phyloP scores from a whole-genome alignment of 2,888 invertebrate genomes.

The Acleris literana region DNA sequence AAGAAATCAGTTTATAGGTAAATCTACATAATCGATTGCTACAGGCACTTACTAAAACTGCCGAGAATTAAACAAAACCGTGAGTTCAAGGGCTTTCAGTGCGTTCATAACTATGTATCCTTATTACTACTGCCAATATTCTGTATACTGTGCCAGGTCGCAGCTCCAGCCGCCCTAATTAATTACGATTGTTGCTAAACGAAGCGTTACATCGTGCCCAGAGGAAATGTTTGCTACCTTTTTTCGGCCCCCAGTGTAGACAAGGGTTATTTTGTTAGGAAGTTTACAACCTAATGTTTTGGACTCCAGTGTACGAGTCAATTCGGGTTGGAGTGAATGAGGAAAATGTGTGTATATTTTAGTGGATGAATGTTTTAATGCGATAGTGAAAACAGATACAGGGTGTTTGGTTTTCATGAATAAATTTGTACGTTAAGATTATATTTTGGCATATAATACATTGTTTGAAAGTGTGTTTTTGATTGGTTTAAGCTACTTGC shows the following conservation, averaged over 20 bases:
- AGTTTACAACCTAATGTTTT: slow-evolving; percentile 34
- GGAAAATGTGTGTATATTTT: background rate
- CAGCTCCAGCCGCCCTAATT: slow-evolving; percentile 51
- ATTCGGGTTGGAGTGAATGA: slow-evolving; percentile 5
- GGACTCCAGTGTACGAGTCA: slow-evolving; percentile 24
- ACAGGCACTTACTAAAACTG: too few species aligned
- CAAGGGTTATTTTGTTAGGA: slow-evolving; percentile 37
- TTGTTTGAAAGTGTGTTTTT: too few species aligned
- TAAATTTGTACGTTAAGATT: too few species aligned
- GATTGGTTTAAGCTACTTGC: too few species aligned
- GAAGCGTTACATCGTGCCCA: slow-evolving; percentile 50
- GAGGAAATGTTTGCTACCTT: slow-evolving; percentile 47
- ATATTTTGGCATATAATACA: too few species aligned
- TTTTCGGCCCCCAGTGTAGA: slow-evolving; percentile 44
- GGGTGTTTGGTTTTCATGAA: too few species aligned
- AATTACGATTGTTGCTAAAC: slow-evolving; percentile 62
- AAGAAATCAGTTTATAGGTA: too few species aligned
- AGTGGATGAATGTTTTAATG: background rate
- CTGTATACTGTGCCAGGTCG: slow-evolving; percentile 39
- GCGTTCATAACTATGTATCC: too few species aligned
- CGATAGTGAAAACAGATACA: too few species aligned
- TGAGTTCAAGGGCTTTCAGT: too few species aligned
- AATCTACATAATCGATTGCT: too few species aligned
- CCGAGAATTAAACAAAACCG: too few species aligned
- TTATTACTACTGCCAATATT: background rate